phyloP scores from a whole-genome alignment of 2,888 invertebrate genomes.

The Brachyptera putata region DNA sequence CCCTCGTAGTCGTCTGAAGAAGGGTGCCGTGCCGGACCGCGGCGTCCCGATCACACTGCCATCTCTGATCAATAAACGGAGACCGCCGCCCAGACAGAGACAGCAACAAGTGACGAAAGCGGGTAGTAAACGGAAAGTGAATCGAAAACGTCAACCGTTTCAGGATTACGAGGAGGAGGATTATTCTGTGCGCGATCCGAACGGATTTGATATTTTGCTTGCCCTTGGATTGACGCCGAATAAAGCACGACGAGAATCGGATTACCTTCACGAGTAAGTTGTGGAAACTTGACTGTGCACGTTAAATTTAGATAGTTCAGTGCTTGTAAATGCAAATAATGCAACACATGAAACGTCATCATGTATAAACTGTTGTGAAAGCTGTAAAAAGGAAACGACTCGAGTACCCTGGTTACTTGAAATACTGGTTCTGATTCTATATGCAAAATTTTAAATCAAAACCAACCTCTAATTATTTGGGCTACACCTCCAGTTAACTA shows the following conservation, averaged over 20 bases:
- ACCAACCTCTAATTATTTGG: no score
- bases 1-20: slow-evolving; percentile 49
- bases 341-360: no score
- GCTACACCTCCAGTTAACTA: no score
- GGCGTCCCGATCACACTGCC: slow-evolving; percentile 44
- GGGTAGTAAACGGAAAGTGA: background rate
- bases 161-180: slow-evolving; percentile 20
- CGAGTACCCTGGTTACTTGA: no score
- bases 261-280: slow-evolving; percentile 19
- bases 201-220: slow-evolving; percentile 49
- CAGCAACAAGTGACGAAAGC: slow-evolving; percentile 26
- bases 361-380: no score
- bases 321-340: no score
- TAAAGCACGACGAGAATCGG: slow-evolving; percentile 35
- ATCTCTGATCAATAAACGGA: slow-evolving; percentile 27
- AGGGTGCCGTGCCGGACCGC: slow-evolving; percentile 50
- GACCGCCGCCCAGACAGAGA: slow-evolving; percentile 17
- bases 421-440: no score
- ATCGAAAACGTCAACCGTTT: slow-evolving; percentile 1
- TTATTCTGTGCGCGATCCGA: slow-evolving; percentile 21
- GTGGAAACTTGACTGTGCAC: background rate
- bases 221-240: slow-evolving; percentile 54
- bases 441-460: no score
- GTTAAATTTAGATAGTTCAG: background rate
- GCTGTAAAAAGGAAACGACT: no score